These are phyloP conservation scores for Trichosurus vulpecula DNA, from an alignment of 2,797 vertebrate genomes.

Conservation along the genomic window DNA sequence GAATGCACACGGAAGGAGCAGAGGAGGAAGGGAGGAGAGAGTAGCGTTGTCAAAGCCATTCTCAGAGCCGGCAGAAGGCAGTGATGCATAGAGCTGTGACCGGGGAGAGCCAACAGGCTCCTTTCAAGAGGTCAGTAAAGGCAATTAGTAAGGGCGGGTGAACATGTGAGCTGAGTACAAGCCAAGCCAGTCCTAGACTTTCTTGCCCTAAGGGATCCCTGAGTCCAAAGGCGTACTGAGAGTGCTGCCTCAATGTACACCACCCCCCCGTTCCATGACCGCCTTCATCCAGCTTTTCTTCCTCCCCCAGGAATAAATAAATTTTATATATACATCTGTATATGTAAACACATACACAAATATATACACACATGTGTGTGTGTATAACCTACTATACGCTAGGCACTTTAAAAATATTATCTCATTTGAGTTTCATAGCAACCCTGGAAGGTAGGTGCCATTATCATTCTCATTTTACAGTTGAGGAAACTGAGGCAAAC, in stretches of 20 bases:
- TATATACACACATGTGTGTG: not conserved
- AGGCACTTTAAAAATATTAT: not conserved
- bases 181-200: not conserved
- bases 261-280: not conserved
- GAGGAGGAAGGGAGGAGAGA: not conserved
- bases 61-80: not conserved
- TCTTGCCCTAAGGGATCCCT: not conserved
- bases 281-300: not conserved
- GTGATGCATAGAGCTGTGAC: not conserved
- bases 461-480: not conserved
- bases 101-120: not conserved
- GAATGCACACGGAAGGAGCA: not conserved
- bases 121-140: not conserved
- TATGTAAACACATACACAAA: fast-evolving
- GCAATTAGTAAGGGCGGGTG: not conserved
- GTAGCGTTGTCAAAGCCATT: not conserved
- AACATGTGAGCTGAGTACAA: not conserved
- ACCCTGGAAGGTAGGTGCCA: not conserved
- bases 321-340: not conserved
- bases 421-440: not conserved
- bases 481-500: not conserved
- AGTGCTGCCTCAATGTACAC: not conserved
- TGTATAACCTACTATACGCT: too few species aligned
- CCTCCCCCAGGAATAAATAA: not conserved
- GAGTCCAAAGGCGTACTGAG: not conserved